A percentile compares a stretch with the other conserved stretches of the same genome.
Conservation (phyloP, 2,113 vertebrate genomes). For the Paralichthys olivaceus region DNA sequence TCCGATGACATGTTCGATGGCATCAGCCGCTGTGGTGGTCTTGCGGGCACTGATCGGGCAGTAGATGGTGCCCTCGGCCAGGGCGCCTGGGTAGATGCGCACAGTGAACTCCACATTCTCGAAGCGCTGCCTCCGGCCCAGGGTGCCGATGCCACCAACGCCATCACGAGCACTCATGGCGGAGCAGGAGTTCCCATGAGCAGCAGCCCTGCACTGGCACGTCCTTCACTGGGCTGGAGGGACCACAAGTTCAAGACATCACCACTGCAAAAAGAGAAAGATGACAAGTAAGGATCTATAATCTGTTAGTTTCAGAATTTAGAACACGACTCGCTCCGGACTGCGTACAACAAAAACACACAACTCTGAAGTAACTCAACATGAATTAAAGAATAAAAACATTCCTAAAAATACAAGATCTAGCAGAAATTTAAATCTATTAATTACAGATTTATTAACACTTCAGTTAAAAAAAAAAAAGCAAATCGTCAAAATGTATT, state of each 20-base stretch:
- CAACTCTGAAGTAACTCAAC: too few species aligned
- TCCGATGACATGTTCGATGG: constrained; percentile 91
- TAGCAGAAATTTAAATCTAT: too few species aligned
- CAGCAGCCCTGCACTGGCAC: constrained; percentile 75
- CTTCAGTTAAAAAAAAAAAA: too few species aligned
- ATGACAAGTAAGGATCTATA: constrained; percentile 4
- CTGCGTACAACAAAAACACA: too few species aligned
- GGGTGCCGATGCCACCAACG: constrained; percentile 76
- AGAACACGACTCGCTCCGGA: neutral
- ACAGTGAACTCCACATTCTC: constrained; percentile 95
- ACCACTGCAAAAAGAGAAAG: constrained; percentile 55
- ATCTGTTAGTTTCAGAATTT: neutral
- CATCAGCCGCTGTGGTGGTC: constrained; percentile 93
- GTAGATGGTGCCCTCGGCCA: constrained; percentile 96
- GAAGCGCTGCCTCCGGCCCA: constrained; percentile 91
- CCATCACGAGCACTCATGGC: constrained; percentile 97
- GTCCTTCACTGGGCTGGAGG: constrained; percentile 77
- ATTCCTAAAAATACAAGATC: too few species aligned
- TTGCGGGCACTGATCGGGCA: constrained; percentile 94
- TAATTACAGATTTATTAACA: too few species aligned
- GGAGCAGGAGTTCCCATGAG: constrained; percentile 92
- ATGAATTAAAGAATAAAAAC: too few species aligned
- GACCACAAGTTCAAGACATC: constrained; percentile 83
- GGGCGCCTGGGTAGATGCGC: constrained; percentile 93
- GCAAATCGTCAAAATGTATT: too few species aligned